Evolutionary conservation across 64 coral and sea anemone species (phyloP).

Genomic region (Stylophora pistillata): DNA sequence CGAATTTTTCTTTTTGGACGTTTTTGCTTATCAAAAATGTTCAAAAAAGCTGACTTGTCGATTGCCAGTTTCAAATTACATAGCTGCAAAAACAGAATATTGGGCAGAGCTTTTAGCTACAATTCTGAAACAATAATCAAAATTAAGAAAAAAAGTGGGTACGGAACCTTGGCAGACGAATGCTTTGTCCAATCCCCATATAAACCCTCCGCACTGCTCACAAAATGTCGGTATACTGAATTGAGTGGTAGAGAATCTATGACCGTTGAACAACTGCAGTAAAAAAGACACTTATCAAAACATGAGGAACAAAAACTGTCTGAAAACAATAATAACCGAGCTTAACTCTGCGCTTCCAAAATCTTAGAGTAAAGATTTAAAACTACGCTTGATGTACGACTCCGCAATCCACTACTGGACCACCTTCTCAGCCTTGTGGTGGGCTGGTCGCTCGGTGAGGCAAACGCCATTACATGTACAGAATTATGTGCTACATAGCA

Average conservation of each 20-base stretch:
- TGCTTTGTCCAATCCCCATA: slow-evolving; percentile 97
- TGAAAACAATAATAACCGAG: too few relatives aligned
- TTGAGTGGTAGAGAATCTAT: slow-evolving; percentile 78
- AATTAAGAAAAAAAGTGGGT: background rate
- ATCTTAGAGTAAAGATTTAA: too few relatives aligned
- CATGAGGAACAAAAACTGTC: too few relatives aligned
- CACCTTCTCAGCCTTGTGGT: background rate
- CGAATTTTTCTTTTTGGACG: too few relatives aligned
- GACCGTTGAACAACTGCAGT: slow-evolving; percentile 71
- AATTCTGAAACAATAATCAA: background rate
- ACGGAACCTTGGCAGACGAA: slow-evolving; percentile 93
- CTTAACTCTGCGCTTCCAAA: too few relatives aligned
- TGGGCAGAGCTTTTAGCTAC: too few relatives aligned
- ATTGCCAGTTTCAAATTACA: too few relatives aligned
- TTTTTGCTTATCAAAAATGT: too few relatives aligned
- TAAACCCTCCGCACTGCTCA: slow-evolving; percentile 88
- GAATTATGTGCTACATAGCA: background rate
- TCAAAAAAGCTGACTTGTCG: too few relatives aligned
- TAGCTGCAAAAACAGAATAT: too few relatives aligned
- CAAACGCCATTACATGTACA: background rate
- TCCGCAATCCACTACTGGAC: background rate
- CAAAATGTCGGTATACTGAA: slow-evolving; percentile 98
- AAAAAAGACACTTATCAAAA: background rate
- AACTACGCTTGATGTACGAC: background rate
- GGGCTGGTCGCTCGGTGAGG: background rate